phyloP scores from a whole-genome alignment of 2,888 invertebrate genomes.

The Operophtera brumata region DNA sequence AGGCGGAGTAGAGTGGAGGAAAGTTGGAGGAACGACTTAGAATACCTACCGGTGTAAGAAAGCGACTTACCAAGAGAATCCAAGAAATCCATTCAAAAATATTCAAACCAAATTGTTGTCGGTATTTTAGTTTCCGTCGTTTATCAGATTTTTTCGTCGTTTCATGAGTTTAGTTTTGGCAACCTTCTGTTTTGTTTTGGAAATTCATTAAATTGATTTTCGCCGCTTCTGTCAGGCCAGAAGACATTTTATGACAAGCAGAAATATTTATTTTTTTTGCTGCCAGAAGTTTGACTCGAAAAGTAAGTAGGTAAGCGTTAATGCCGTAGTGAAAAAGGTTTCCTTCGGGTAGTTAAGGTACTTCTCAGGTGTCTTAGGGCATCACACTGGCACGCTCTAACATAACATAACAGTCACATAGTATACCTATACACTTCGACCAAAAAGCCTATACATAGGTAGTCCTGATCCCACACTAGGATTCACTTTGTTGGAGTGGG shows the following conservation, averaged over 20 bases:
- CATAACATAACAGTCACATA: too few species aligned
- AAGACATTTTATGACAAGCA: not conserved
- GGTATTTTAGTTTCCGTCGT: constrained; percentile 16
- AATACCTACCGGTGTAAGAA: not conserved
- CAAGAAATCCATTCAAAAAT: constrained; percentile 61
- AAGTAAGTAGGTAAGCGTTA: not conserved
- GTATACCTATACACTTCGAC: too few species aligned
- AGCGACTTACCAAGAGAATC: constrained; percentile 56
- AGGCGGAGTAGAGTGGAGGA: too few species aligned
- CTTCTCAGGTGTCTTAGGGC: too few species aligned
- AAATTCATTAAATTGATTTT: constrained; percentile 7
- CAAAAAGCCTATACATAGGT: too few species aligned
- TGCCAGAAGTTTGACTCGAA: not conserved
- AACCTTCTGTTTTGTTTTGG: constrained; percentile 32
- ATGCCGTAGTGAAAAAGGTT: too few species aligned
- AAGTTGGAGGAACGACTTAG: too few species aligned
- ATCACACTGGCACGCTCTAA: too few species aligned
- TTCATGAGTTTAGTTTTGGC: constrained; percentile 33
- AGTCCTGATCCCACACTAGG: too few species aligned
- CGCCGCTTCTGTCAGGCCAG: not conserved
- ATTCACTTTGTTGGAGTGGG: too few species aligned
- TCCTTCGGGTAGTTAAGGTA: too few species aligned
- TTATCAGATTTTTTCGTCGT: constrained; percentile 41
- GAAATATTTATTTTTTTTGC: not conserved
- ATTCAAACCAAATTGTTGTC: constrained; percentile 7